These are phyloP conservation scores for Darevskia nairensis DNA, from an alignment of 2,797 vertebrate species.

Conservation along the genomic window DNA sequence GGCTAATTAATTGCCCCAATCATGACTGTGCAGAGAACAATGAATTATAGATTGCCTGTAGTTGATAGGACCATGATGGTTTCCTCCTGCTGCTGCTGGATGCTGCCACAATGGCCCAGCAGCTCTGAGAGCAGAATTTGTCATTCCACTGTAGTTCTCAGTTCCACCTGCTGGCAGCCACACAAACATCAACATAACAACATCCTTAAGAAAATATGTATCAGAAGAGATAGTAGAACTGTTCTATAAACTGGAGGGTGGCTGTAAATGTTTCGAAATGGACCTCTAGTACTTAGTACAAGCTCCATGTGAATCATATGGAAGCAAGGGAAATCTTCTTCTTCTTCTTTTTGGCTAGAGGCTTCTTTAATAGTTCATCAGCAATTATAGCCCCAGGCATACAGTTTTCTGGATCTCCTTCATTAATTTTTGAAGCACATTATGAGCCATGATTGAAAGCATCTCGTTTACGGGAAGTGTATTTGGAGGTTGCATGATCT, in stretches of 20 bases:
- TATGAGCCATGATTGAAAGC: conserved; percentile 8
- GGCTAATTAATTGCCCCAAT: no score
- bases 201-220: no score
- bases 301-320: neutral
- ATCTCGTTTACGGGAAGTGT: neutral
- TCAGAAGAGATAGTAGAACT: neutral
- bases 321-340: neutral
- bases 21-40: neutral
- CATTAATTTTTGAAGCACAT: conserved; percentile 20
- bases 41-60: no score
- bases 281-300: neutral
- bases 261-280: neutral
- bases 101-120: no score
- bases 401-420: neutral
- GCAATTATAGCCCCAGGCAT: neutral
- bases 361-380: neutral
- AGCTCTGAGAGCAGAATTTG: no score
- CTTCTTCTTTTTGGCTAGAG: neutral
- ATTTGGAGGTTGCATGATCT: neutral
- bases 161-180: no score
- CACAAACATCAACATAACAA: no score
- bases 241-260: neutral
- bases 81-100: no score
- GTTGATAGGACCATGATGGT: no score
- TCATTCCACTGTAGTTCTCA: no score